Percentiles rank a stretch among this genome's conserved stretches.
These are phyloP conservation scores for Erpobdella octoculata DNA, from an alignment of 2,888 invertebrate genomes.

Conservation along the genomic window DNA sequence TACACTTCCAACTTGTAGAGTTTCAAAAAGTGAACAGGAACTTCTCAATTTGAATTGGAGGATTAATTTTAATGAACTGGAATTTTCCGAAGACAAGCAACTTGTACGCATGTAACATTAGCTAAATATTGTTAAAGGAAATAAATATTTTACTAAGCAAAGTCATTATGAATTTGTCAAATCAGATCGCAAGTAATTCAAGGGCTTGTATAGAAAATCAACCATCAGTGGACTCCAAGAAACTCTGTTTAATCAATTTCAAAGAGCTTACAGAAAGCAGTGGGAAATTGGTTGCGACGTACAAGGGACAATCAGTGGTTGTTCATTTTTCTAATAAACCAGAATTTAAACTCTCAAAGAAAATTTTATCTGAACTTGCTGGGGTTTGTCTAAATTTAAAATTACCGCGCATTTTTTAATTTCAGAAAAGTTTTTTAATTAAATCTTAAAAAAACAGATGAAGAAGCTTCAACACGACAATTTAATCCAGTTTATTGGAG, in stretches of 20 bases:
- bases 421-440: neutral
- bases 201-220: neutral
- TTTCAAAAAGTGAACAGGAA: slow-evolving; percentile 16
- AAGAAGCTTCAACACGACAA: too few relatives aligned
- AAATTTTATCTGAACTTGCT: slow-evolving; percentile 10
- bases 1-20: neutral
- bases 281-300: neutral
- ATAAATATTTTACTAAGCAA: neutral
- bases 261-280: neutral
- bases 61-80: slow-evolving; percentile 8
- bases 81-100: too few relatives aligned
- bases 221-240: neutral
- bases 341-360: slow-evolving; percentile 10
- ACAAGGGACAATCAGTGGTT: neutral
- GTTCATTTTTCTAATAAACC: slow-evolving; percentile 2
- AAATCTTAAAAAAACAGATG: too few relatives aligned
- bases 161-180: neutral
- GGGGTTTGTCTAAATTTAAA: neutral
- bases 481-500: too few relatives aligned
- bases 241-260: neutral
- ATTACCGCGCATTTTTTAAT: neutral
- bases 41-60: slow-evolving; percentile 7
- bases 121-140: too few relatives aligned
- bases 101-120: too few relatives aligned
- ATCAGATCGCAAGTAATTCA: neutral